Conservation (phyloP, 2,113 vertebrate species). For the Rhadina sibilatrix region DNA sequence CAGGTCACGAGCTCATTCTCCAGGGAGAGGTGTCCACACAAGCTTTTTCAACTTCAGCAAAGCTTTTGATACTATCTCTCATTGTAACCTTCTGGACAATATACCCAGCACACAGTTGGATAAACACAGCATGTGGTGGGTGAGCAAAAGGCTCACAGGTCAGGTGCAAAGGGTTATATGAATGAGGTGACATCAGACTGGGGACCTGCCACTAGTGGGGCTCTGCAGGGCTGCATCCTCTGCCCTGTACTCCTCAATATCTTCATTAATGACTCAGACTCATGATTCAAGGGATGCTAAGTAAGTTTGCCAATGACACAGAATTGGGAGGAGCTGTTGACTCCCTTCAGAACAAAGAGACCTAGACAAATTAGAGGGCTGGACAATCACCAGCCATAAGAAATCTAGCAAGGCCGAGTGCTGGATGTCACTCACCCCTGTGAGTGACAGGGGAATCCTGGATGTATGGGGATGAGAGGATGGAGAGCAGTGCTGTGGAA, state of each 20-base stretch:
- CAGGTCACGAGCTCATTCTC: neutral
- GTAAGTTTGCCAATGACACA: neutral
- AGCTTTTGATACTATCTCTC: neutral
- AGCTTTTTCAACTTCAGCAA: neutral
- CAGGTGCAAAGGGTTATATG: rapidly evolving
- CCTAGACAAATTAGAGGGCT: neutral
- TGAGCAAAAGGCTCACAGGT: neutral
- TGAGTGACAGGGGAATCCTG: neutral
- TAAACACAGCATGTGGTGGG: neutral
- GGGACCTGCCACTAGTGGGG: neutral
- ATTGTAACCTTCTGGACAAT: neutral
- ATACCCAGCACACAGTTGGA: neutral
- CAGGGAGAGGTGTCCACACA: rapidly evolving
- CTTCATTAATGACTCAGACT: neutral
- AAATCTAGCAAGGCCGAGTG: neutral
- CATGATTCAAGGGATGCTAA: neutral
- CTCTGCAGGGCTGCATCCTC: neutral
- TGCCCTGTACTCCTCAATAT: neutral
- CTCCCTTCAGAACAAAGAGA: neutral
- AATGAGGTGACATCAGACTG: neutral
- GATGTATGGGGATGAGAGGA: no score
- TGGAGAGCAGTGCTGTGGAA: rapidly evolving
- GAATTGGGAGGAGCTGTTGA: neutral
- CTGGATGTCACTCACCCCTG: no score
- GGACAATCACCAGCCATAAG: neutral